Evolutionary conservation across 2,888 invertebrate genomes (phyloP).

Genomic region (Synergus itoensis): DNA sequence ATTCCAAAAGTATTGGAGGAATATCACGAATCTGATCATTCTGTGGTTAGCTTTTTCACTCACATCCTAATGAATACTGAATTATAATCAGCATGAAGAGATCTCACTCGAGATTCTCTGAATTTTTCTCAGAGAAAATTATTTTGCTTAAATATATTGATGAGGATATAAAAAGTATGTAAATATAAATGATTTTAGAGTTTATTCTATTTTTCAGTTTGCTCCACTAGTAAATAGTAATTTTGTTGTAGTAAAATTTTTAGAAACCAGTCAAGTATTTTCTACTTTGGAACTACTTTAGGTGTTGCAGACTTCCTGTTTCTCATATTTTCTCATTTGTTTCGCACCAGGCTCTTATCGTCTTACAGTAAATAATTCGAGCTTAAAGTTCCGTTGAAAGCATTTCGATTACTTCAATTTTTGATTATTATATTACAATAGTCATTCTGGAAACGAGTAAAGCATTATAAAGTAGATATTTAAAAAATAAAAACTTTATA

Average conservation of each 20-base stretch:
- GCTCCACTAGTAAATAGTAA: no score
- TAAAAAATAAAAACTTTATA: no score
- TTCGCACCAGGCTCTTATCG: neutral
- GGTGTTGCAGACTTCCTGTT: neutral
- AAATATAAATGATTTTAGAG: no score
- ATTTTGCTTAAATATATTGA: no score
- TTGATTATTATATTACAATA: neutral
- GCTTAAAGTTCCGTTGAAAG: neutral
- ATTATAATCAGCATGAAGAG: neutral
- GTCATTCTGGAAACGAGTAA: neutral
- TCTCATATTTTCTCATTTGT: neutral
- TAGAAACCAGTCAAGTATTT: constrained; percentile 1
- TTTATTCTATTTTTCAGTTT: neutral
- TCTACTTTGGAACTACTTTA: neutral
- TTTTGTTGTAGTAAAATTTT: neutral
- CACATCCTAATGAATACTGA: neutral
- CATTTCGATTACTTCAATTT: neutral
- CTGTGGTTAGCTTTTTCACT: neutral
- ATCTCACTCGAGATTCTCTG: no score
- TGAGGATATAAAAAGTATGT: no score
- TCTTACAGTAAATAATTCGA: neutral
- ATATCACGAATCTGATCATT: neutral
- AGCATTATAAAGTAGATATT: neutral
- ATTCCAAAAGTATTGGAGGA: neutral
- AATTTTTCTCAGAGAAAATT: no score